These are phyloP conservation scores for Mormoops blainvillei DNA, from an alignment of 2,113 vertebrate genomes.

Conservation along the genomic window DNA sequence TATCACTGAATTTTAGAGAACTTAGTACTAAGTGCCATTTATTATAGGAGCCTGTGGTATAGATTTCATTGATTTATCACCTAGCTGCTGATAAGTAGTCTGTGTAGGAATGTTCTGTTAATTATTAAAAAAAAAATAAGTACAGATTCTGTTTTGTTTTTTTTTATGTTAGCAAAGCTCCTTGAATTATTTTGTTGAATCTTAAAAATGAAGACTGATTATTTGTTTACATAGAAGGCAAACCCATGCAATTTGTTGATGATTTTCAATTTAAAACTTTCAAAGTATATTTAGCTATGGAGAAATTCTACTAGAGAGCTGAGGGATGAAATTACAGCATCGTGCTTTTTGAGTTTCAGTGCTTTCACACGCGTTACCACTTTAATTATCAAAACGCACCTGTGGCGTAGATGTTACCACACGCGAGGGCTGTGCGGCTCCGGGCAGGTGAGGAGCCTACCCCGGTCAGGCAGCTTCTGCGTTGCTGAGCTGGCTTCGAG, in stretches of 20 bases:
- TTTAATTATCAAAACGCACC: background rate
- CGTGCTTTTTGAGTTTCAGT: background rate
- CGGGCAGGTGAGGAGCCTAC: background rate
- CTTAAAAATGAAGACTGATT: background rate
- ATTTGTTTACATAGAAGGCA: background rate
- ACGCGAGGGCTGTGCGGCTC: background rate
- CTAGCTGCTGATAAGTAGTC: background rate
- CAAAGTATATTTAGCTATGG: background rate
- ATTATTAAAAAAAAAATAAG: background rate
- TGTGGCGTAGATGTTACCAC: background rate
- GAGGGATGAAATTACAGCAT: background rate
- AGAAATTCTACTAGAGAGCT: background rate
- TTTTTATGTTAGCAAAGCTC: background rate
- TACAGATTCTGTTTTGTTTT: too few relatives aligned
- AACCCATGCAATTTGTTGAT: background rate
- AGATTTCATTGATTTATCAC: background rate
- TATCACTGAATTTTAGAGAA: background rate
- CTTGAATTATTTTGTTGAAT: background rate
- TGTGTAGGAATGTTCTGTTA: background rate
- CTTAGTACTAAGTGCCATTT: background rate
- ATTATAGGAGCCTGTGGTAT: background rate
- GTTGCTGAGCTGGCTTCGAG: background rate
- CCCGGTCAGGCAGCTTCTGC: background rate
- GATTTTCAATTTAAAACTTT: background rate
- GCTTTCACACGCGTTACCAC: background rate